Percentiles rank a stretch among this genome's conserved stretches.
phyloP scores from a whole-genome alignment of 2,113 vertebrate species.

The Corapipo altera region DNA sequence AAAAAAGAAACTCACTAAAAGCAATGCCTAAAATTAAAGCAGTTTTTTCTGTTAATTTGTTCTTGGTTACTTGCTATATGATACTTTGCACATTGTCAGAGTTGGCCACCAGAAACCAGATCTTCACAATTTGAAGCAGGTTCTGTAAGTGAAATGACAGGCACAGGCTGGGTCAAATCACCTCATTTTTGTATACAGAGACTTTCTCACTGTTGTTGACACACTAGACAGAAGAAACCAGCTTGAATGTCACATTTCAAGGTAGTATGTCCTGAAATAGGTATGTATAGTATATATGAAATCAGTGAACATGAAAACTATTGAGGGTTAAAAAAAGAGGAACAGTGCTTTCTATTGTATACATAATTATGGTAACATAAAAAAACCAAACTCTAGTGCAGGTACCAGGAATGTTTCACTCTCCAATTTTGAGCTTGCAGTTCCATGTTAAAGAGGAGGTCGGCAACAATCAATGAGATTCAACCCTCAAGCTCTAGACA shows the following conservation, averaged over 20 bases:
- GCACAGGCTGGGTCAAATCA: background rate
- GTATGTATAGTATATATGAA: background rate
- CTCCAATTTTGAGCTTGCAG: background rate
- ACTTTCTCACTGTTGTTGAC: background rate
- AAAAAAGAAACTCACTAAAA: background rate
- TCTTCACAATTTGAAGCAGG: background rate
- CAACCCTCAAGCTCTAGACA: background rate
- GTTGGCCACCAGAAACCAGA: background rate
- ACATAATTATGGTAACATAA: background rate
- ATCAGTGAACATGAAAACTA: background rate
- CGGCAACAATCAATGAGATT: background rate
- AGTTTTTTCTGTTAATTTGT: background rate
- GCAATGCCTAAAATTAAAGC: background rate
- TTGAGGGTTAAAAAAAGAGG: background rate
- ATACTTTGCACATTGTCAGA: background rate
- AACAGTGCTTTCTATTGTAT: background rate
- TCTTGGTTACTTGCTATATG: background rate
- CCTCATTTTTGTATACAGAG: background rate
- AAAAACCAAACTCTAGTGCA: background rate
- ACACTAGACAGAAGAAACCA: background rate
- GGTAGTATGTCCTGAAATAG: background rate
- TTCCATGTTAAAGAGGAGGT: background rate
- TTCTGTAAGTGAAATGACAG: background rate
- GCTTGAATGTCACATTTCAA: background rate
- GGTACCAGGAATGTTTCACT: background rate